phyloP scores from a whole-genome alignment of 2,888 invertebrate species.

The Hedychridium roseum region DNA sequence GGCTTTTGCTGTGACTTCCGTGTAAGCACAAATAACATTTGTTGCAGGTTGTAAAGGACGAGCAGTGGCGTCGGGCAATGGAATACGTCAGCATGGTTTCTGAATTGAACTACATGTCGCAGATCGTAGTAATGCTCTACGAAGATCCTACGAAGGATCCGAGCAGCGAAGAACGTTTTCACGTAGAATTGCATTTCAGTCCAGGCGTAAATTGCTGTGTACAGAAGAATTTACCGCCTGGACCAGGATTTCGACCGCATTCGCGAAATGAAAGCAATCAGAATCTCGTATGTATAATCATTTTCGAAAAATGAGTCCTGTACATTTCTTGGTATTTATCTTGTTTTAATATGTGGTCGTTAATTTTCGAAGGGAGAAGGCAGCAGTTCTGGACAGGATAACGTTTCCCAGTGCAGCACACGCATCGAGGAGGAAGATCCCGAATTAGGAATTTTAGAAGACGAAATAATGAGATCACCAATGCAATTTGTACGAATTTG shows the following conservation, averaged over 20 bases:
- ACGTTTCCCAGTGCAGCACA: slow-evolving; percentile 58
- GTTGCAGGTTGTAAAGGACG: slow-evolving; percentile 86
- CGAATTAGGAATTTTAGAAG: slow-evolving; percentile 54
- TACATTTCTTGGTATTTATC: neutral
- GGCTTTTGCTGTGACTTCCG: too few species aligned
- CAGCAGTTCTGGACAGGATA: slow-evolving; percentile 49
- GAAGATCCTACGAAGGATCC: slow-evolving; percentile 98
- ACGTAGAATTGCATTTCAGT: slow-evolving; percentile 98
- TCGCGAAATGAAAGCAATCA: slow-evolving; percentile 78
- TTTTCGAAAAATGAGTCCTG: too few species aligned
- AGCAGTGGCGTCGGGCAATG: slow-evolving; percentile 99
- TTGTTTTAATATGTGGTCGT: neutral
- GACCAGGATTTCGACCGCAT: slow-evolving; percentile 92
- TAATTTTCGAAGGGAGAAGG: slow-evolving; percentile 48
- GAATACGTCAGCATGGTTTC: slow-evolving; percentile 98
- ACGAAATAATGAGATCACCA: slow-evolving; percentile 45
- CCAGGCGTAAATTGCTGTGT: slow-evolving; percentile 98
- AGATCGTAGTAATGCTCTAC: slow-evolving; percentile 98
- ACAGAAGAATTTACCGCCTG: slow-evolving; percentile 91
- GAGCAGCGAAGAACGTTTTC: slow-evolving; percentile 91
- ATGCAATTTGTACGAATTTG: slow-evolving; percentile 39
- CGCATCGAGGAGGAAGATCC: slow-evolving; percentile 74
- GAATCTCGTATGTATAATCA: slow-evolving; percentile 68
- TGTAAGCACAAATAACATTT: too few species aligned
- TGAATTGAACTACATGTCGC: slow-evolving; percentile 99